Evolutionary conservation across 1,140 invertebrate genomes (phyloP).

Genomic region (Spodoptera litura): DNA sequence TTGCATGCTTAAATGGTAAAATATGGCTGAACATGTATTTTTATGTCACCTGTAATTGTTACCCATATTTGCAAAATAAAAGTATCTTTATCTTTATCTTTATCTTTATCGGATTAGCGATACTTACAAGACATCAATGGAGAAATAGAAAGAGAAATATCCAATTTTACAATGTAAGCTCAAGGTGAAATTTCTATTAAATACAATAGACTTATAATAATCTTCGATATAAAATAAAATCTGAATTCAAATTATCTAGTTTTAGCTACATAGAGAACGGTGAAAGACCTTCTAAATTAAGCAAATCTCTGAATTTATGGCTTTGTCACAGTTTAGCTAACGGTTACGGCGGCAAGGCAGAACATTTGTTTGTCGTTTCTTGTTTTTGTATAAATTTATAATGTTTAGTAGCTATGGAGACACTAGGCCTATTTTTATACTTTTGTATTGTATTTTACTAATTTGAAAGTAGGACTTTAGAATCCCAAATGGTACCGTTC

Average conservation of each 20-base stretch:
- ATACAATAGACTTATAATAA: constrained; percentile 38
- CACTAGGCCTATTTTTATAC: background rate
- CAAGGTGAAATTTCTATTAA: constrained; percentile 25
- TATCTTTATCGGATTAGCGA: too few species aligned
- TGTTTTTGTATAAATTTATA: constrained; percentile 23
- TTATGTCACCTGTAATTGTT: too few species aligned
- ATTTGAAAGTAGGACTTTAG: too few species aligned
- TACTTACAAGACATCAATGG: too few species aligned
- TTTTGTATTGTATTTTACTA: background rate
- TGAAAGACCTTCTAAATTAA: constrained; percentile 67
- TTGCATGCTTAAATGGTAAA: too few species aligned
- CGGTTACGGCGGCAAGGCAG: constrained; percentile 53
- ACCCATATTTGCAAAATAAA: too few species aligned
- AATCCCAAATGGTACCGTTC: too few species aligned
- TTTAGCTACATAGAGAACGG: constrained; percentile 49
- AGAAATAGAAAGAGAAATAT: background rate
- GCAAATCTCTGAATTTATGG: constrained; percentile 73
- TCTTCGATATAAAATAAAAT: constrained; percentile 41
- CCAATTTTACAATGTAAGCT: background rate
- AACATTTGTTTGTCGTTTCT: constrained; percentile 21
- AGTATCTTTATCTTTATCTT: too few species aligned
- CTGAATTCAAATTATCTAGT: constrained; percentile 46
- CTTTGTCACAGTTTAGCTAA: constrained; percentile 62
- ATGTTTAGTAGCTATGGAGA: background rate
- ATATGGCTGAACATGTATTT: too few species aligned